Base-by-base conservation (phyloP, 2,888 invertebrate species). In the Palloptera scutellata region DNA sequence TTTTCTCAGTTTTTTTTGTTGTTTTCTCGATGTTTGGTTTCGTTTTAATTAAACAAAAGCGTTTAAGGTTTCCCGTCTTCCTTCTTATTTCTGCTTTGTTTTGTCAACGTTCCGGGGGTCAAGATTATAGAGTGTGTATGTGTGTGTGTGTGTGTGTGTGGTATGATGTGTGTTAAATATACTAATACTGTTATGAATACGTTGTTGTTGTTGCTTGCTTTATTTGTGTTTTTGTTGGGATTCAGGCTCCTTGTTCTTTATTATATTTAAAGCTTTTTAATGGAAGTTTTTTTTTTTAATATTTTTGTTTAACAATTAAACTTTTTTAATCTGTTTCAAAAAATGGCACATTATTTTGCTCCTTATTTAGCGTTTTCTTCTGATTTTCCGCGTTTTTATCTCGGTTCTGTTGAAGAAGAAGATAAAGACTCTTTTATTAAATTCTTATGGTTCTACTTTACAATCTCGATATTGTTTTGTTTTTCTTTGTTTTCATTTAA, bases 161-260 rank as follows among this genome's bases (percentile, higher is more conserved):
- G 71, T 68, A 70, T 67, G 68, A 70, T n/a, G 72, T 68, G 73
- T 74, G 74, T 74, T 74, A 74, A 74, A 73, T 73, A 74, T 74
- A 74, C 74, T 74, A 74, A 74, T 74, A 74, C 74, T 74, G 74
- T 74, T 73, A 73, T 70, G 70, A 72, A 73, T 72, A 73, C 73
- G 53, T 67, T 57, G 12, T 55, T 60, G 41, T 12, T 55, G 57
- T 61, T 60, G 19, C 55, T 61, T 61, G 60, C 53, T 64, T 41
- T 55, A 53, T 63, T 62, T 62, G 12, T 41, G 45, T 54, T 43
- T 67, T 62, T 30, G 17, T 40, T 19, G n/a, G 15, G 45, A 20
- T 40, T 43, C 45, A 30, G 40, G 43, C 19, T 20, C 9, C 42
- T 53, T 30, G 30, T 55, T 53, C 53, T 64, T 45, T 62, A 55